phyloP scores from a whole-genome alignment of 2,888 invertebrate genomes.

The Amblyjoppa proteus region DNA sequence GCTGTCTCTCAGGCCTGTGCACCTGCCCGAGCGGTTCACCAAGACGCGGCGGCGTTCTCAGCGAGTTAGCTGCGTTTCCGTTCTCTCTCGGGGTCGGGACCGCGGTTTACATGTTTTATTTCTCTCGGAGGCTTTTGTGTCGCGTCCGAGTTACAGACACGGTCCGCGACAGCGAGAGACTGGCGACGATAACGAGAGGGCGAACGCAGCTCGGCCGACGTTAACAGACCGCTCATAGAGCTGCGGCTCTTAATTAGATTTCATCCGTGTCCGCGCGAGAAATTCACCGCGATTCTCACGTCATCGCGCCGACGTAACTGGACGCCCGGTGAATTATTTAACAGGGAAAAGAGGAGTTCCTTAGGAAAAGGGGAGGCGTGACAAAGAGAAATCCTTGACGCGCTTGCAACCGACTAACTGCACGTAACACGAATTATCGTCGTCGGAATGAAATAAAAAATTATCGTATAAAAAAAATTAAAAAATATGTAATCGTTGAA shows the following conservation, averaged over 20 bases:
- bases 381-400: neutral
- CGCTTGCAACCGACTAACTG: neutral
- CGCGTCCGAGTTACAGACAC: neutral
- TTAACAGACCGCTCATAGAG: slow-evolving; percentile 5
- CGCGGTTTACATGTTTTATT: neutral
- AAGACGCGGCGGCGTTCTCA: neutral
- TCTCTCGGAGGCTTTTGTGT: neutral
- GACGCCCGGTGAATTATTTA: neutral
- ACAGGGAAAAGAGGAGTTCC: neutral
- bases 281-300: neutral
- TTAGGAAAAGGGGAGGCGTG: neutral
- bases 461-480: neutral
- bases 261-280: neutral
- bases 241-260: slow-evolving; percentile 1
- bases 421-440: neutral
- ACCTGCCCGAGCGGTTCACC: neutral
- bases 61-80: neutral
- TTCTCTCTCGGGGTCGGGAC: neutral
- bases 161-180: neutral
- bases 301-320: neutral
- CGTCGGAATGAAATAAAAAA: neutral
- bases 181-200: slow-evolving; percentile 16
- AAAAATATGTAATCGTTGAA: neutral
- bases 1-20: neutral
- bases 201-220: neutral